Evolutionary conservation across 2,797 vertebrate genomes (phyloP), one percentile per base, ranked within the genome.

Genomic region (Mustela erminea): DNA sequence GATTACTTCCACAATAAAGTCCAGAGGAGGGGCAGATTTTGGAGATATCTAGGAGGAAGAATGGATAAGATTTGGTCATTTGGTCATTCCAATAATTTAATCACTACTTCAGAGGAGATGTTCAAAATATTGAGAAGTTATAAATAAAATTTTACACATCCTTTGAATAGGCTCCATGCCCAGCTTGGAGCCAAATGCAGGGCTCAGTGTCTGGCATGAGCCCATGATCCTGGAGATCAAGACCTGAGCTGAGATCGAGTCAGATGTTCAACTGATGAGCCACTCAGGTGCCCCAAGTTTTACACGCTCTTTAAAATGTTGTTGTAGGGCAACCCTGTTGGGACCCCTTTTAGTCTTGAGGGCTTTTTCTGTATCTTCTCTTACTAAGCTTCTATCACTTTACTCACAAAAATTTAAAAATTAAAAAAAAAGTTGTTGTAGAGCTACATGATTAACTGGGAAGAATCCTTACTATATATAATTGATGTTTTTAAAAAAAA

Each of bases 401-500:
- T 60, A 60, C 25, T 27, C 58, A 60, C 58, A 60, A 60, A 60
- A 60, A 60, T 27, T 60, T 11, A 60, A 60, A 60, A 60, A 23
- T 58, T 3, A 62, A 27, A 29, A 60, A 62, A 62, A 12, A 27
- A 60, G 20, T 32, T 68, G n/a, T 68, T 35, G 35, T 43, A 25
- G 35, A 82, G 38, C 14, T 56, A 43, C 38, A 43, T 43, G 35
- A 18, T 43, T 43, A 91, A 81, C 20, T 56, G 41, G 27, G 43
- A 78, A n/a, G 43, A 80, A 54, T 82, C 68, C 58, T 82, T 56
- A 41, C 46, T 56, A 20, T 12, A 43, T 70, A 70, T 43, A n/a
- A 29, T 58, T 82, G 35, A 70, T 70, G 43, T 91, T 91, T 91
- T 41, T 27, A 78, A 82, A 91, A n/a, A 18, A 80, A 90, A 66